Base-by-base conservation (phyloP, 1,140 invertebrate genomes). In the Gryllus bimaculatus region DNA sequence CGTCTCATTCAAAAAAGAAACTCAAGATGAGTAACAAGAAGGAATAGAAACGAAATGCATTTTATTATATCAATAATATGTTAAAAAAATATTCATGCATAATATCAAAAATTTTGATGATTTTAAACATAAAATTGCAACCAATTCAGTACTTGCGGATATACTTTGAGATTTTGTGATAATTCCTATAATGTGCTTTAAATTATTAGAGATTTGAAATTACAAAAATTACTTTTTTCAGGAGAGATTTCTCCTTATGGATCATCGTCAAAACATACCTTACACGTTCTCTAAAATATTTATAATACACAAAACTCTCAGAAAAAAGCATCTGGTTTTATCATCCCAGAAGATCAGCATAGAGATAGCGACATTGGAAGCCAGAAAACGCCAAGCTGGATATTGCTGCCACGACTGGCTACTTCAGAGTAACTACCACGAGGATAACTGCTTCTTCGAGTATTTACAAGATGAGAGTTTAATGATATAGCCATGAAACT, bases 401-500 rank as follows among this genome's bases (percentile, higher is more conserved):
- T 66, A 18, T 18, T 66, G 10, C 2, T 66, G 2, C 10, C 10
- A 66, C 54, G 54, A 66, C 54, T 18, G 87, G 91, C 47, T 92
- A 89, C 79, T 92, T 92, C 81, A 88, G 90, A 21, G 90, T 92
- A 0, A 90, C 78, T 93, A 93, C 79, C 89, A 91, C 66, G 73
- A 76, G 0, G 82, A 83, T 4, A 86, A 88, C 54, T 89, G 86
- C 84, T 86, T 15, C 83, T 84, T 12, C 86, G 73, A 84, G 7
- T 86, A 86, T 18, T 83, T 91, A 3, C 83, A 83, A 47, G 26
- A 80, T 0, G 26, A 84, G 12, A 87, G 85, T 80, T 79, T 82
- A 15, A 78, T 6, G 54, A 66, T 66, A 7, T 18, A 10, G 18
- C 10, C 10, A 92, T 92, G 87, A 90, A 80, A 85, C 85, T 8